Conservation (phyloP, 1,140 invertebrate genomes). For the Babylonia areolata region DNA sequence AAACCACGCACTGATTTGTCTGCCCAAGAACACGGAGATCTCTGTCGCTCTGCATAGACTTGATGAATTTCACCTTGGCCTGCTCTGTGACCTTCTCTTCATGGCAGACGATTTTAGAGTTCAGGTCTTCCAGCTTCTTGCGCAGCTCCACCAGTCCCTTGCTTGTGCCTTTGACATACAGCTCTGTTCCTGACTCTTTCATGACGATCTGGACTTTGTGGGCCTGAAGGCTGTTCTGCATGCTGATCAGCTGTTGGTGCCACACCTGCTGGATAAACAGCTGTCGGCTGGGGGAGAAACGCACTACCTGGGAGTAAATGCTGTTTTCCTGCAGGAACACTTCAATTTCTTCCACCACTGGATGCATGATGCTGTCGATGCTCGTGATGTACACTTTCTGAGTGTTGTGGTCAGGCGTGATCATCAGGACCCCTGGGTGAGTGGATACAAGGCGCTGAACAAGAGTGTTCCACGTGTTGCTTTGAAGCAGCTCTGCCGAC, state of each 20-base stretch:
- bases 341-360: constrained; percentile 10
- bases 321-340: constrained; percentile 43
- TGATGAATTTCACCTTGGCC: constrained; percentile 17
- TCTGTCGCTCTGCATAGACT: not conserved
- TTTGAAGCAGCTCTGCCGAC: constrained; percentile 14
- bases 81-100: constrained; percentile 1
- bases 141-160: not conserved
- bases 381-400: constrained; percentile 28
- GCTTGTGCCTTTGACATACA: constrained; percentile 15
- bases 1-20: not conserved
- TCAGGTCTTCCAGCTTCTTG: constrained; percentile 10
- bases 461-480: constrained; percentile 25
- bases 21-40: constrained; percentile 3
- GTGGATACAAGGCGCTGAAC: not conserved
- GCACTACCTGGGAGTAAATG: constrained; percentile 17
- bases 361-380: constrained; percentile 36
- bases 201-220: constrained; percentile 3
- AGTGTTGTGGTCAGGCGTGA: not conserved
- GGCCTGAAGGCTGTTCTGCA: not conserved
- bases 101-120: not conserved
- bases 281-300: constrained; percentile 3
- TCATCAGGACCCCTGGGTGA: not conserved
- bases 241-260: not conserved
- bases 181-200: not conserved
- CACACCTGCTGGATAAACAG: too few relatives aligned